A percentile compares a stretch with the other conserved stretches of the same genome.
Evolutionary conservation across 2,113 vertebrate species (phyloP).

Genomic region (Psammodynastes pulverulentus): DNA sequence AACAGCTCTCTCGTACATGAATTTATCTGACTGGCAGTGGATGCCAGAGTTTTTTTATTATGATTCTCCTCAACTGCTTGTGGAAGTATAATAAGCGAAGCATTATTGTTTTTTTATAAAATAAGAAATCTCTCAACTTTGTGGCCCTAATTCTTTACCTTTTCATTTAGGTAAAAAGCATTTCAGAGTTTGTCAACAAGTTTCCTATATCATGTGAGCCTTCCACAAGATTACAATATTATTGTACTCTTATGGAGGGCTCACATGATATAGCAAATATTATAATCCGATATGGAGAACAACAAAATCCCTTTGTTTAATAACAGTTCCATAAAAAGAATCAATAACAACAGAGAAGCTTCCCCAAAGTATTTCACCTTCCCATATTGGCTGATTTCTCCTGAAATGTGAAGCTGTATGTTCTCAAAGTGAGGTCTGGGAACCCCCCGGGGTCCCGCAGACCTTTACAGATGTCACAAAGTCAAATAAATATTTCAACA

Average conservation of each 20-base stretch:
- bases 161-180: neutral
- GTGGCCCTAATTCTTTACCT: neutral
- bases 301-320: neutral
- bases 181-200: neutral
- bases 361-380: neutral
- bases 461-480: neutral
- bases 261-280: neutral
- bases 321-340: neutral
- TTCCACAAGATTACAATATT: neutral
- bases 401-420: neutral
- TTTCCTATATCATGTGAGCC: neutral
- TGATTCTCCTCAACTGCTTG: neutral
- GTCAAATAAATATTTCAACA: neutral
- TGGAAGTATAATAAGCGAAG: neutral
- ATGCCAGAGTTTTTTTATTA: neutral
- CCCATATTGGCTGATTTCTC: neutral
- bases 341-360: neutral
- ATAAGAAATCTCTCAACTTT: neutral
- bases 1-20: neutral
- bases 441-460: neutral
- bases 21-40: neutral
- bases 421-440: neutral
- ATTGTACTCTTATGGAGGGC: no score
- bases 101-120: neutral
- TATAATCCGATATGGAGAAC: neutral